Evolutionary conservation across 2,113 vertebrate species (phyloP), one percentile per base, ranked within the genome.

Genomic region (Tylochromis polylepis): DNA sequence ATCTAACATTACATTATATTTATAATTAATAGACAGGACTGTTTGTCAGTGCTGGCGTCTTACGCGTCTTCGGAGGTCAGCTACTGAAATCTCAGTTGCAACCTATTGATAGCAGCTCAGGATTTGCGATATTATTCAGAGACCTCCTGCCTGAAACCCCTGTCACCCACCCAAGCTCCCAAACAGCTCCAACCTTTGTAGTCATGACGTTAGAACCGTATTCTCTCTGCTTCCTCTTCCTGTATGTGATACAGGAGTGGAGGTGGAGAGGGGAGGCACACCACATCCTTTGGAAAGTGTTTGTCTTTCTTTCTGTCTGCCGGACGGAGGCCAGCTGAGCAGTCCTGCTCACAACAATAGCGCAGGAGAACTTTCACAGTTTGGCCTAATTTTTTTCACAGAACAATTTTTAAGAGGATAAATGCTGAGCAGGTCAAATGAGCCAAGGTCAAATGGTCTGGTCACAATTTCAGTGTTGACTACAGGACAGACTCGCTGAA

Each of bases 201-300:
- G 88, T 75, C 38, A 85, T 90, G 93, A 93, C 85, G 88, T 94
- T 90, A 90, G 81, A 88, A 72, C 83, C 85, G 90, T 58, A 93
- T 94, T 94, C 89, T 91, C 77, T 90, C 57, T 24, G 38, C 91
- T 94, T 94, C 92, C 94, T 91, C 85, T 94, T 94, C 93, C 92
- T 92, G 90, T 88, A 59, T 88, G 78, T 3, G n/a, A 84, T 58
- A 34, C 20, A 4, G 77, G 31, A 79, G 49, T 27, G 53, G 24
- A 29, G 34, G 46, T 31, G 82, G 58, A 3, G 49, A 20, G 51
- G 59, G 31, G 57, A 22, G 82, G 85, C 79, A 11, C 46, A 20
- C 51, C 85, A 87, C 83, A 87, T 92, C 88, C 93, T 94, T 89
- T 58, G 89, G 92, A 94, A 92, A 88, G 59, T 55, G 11, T 90